phyloP scores from a whole-genome alignment of 2,888 invertebrate species.

The Cephus runcator region DNA sequence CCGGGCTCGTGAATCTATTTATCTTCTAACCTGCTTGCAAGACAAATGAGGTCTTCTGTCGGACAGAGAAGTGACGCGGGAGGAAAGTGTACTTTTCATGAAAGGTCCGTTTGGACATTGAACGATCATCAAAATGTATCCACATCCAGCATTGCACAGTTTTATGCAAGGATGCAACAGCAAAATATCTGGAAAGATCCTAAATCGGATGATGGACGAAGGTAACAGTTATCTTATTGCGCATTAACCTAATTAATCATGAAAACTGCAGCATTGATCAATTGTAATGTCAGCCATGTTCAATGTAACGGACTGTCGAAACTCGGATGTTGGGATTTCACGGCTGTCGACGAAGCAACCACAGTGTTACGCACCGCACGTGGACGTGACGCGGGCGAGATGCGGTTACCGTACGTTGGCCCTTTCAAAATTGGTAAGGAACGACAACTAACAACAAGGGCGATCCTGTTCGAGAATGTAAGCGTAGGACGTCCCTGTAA shows the following conservation, averaged over 20 bases:
- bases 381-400: slow-evolving; percentile 63
- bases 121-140: slow-evolving; percentile 26
- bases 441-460: neutral
- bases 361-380: slow-evolving; percentile 59
- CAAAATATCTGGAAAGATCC: slow-evolving; percentile 44
- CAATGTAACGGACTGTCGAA: slow-evolving; percentile 44
- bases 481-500: too few relatives aligned
- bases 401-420: slow-evolving; percentile 64
- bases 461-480: too few relatives aligned
- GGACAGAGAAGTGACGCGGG: neutral
- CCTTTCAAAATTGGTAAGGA: slow-evolving; percentile 53
- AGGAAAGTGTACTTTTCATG: neutral
- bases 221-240: slow-evolving; percentile 39
- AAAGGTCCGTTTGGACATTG: neutral
- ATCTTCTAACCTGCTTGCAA: neutral
- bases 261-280: slow-evolving; percentile 4
- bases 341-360: slow-evolving; percentile 63
- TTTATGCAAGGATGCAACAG: slow-evolving; percentile 25
- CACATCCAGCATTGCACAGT: slow-evolving; percentile 27
- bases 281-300: slow-evolving; percentile 43
- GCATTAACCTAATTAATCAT: neutral
- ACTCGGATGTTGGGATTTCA: slow-evolving; percentile 54
- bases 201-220: slow-evolving; percentile 58
- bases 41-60: neutral
- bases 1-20: too few relatives aligned